Evolutionary conservation across 1,140 invertebrate genomes (phyloP), one percentile per base, ranked within the genome.

Genomic region (Matsumurasca onukii): DNA sequence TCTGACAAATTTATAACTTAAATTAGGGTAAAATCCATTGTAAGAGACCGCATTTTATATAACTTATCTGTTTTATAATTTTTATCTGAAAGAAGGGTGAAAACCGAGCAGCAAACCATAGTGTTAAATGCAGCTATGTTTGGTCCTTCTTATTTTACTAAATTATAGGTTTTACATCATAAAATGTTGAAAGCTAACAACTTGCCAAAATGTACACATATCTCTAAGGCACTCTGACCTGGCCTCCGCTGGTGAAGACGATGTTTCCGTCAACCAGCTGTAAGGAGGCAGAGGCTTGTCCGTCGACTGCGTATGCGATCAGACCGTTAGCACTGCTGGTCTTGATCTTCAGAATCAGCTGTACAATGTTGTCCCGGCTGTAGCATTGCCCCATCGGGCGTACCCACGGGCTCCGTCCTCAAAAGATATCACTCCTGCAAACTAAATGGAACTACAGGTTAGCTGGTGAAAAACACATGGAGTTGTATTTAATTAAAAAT

Each of bases 341-440:
- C 76, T 91, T 93, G 79, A 99, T 97, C 76, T 93, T 94, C 12
- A 99, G 83, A 61, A 90, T 95, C 9, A 98, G 80, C 77, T 96
- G 85, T 25, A 90, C 82, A 31, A 80, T 64, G 52, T 88, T 69
- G 49, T 86, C 13, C 82, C 75, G 0, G 85, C 80, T 0, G 84
- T 81, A 0, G 87, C 77, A 69, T 87, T 85, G 1, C 82, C 78
- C 76, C 84, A 86, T 39, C 82, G 83, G 0, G 91, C 83, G 74
- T 87, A 91, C 13, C 91, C 90, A 20, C 86, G 79, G 25, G 72
- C 74, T 68, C 71, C 82, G 76, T 77, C 84, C 74, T 76, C 84
- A 80, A 81, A 88, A 1, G 87, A 88, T 1, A 90, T 86, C 34
- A 88, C 78, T 75, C 85, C 82, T 17, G 79, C 77, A 64, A 84